Evolutionary conservation across 2,888 invertebrate genomes (phyloP), one percentile per base, ranked within the genome.

Genomic region (Ecdyonurus torrentis): DNA sequence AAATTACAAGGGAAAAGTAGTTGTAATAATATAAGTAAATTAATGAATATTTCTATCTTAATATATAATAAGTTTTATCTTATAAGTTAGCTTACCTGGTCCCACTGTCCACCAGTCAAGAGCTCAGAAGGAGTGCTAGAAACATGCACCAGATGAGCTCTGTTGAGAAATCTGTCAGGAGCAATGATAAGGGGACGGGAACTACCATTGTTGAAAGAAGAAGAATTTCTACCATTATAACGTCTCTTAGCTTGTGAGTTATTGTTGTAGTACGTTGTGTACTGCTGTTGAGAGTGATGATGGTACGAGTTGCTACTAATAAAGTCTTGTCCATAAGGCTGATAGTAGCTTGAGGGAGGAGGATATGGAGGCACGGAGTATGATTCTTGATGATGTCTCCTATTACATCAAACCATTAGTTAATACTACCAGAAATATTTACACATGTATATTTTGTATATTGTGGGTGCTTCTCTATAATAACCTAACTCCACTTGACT

Each of bases 131-230:
- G 88, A 58, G 80, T 78, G 65, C 78, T 78, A 69, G 81, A 83
- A 64, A 85, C 80, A 72, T 85, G 83, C 70, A 86, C 78, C 61
- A 85, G 79, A 71, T 85, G 83, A 1, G 85, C 77, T 67, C 82
- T 79, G 60, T 83, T 81, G 68, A 85, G 78, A 75, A 84, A 87
- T 60, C 85, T 78, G 73, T 88, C 87, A 58, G 84, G 83, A n/a
- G 82, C 74, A 58, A 72, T 72, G 59, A 69, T 37, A 37, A 15
- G 7, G 15, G 37, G 5, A 15, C 37, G 7, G n/a, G n/a, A n/a
- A n/a, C n/a, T n/a, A n/a, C n/a, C n/a, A 15, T 37, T 37, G 37
- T 15, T 5, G 7, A 37, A 15, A 5, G 37, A 10, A 10, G 37
- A 10, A 15, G 7, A 10, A 15, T 37, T 37, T 10, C 37, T 15